Evolutionary conservation across 2,113 vertebrate genomes (phyloP).

Genomic region (Psammodynastes pulverulentus): DNA sequence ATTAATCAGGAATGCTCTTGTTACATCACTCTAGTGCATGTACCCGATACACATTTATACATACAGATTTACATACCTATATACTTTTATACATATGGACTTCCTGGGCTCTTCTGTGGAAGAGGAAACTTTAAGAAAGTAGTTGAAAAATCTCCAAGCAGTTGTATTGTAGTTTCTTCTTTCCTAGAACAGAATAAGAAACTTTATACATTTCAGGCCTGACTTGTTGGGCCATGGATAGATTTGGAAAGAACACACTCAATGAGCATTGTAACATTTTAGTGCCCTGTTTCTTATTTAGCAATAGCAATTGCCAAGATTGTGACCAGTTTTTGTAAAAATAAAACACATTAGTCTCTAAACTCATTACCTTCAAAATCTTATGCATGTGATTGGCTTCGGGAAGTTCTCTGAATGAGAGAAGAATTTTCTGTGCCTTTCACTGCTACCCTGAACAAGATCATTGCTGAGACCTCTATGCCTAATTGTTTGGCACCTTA

Average conservation of each 20-base stretch:
- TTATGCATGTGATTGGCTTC: not conserved
- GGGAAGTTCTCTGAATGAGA: not conserved
- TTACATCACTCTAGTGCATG: not conserved
- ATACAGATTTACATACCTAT: not conserved
- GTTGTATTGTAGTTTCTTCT: not conserved
- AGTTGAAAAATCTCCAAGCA: not conserved
- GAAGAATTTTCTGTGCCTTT: not conserved
- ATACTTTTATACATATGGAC: not conserved
- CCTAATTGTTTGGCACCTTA: not conserved
- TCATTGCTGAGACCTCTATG: not conserved
- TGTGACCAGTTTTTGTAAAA: not conserved
- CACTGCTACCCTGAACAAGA: not conserved
- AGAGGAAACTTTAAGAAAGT: not conserved
- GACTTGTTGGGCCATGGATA: not conserved
- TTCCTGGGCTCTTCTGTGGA: not conserved
- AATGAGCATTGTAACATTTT: not conserved
- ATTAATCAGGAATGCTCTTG: not conserved
- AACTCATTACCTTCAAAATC: not conserved
- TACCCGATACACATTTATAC: not conserved
- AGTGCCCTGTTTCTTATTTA: not conserved
- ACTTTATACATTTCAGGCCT: not conserved
- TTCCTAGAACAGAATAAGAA: not conserved
- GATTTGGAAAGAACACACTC: not conserved
- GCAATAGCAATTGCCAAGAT: not conserved
- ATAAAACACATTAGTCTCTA: not conserved